Percentiles rank a stretch among this genome's conserved stretches.
These are phyloP conservation scores for Myopa tessellatipennis DNA, from an alignment of 2,888 invertebrate species.

Conservation along the genomic window DNA sequence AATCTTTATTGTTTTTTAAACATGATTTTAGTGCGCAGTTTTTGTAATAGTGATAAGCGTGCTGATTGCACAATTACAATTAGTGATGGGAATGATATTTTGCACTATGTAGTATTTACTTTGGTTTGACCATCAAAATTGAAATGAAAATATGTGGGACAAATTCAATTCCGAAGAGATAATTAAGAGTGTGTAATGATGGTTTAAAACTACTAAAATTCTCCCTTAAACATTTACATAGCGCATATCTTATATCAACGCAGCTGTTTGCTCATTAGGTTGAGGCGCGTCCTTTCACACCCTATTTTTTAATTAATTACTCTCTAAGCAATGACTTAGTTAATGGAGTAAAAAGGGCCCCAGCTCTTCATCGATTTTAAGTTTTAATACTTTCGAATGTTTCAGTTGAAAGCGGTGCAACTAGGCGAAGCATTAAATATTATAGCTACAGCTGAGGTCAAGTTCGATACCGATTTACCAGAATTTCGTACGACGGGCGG, in stretches of 20 bases:
- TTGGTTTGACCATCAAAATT: no score
- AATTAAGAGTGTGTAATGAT: no score
- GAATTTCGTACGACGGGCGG: conserved; percentile 81
- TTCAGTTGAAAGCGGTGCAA: conserved; percentile 90
- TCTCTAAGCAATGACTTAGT: not conserved
- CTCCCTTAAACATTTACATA: not conserved
- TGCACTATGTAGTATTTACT: no score
- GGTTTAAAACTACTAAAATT: not conserved
- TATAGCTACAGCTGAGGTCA: conserved; percentile 83
- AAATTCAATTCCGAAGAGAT: no score
- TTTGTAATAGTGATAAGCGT: no score
- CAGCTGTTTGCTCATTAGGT: conserved; percentile 50
- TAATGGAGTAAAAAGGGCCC: no score
- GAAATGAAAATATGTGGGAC: no score
- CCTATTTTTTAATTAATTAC: conserved; percentile 8
- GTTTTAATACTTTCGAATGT: conserved; percentile 50
- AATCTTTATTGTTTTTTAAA: no score
- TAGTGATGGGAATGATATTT: no score
- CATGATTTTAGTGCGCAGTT: no score
- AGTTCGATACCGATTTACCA: conserved; percentile 93
- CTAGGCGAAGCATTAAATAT: conserved; percentile 80
- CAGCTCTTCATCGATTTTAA: not conserved
- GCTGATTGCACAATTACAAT: no score
- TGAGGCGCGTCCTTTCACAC: conserved; percentile 14
- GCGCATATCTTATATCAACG: conserved; percentile 15